Base-by-base conservation (phyloP, 2,797 vertebrate genomes). In the Oreochromis mossambicus region DNA sequence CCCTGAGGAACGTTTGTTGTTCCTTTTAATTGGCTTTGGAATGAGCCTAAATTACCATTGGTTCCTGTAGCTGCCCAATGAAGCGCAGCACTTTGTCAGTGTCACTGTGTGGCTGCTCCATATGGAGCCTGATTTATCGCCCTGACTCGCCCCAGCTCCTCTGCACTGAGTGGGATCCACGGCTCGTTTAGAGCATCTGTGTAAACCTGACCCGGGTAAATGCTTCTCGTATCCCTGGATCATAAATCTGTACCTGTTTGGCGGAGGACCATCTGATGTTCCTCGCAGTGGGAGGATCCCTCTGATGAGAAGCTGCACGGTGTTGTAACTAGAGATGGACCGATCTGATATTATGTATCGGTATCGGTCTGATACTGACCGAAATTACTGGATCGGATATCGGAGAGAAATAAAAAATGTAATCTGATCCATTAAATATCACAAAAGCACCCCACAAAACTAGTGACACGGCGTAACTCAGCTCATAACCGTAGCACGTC, bases 111-210 rank as follows among this genome's bases (percentile, higher is more conserved):
- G 78, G 77, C 52, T 56, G 82, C 79, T 78, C 41, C 24, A 1
- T 77, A 84, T 76, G 87, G 89, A 87, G 38, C 48, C 61, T 92
- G 92, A 94, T 93, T 94, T 91, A 93, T 82, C 81, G 56, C 32
- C 68, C 66, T 4, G 54, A 29, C 68, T 55, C 32, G 48, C 46
- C 26, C 51, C 51, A 11, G 58, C 84, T 81, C 52, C 79, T 78
- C 54, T 38, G 15, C 34, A 26, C 66, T 73, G 50, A 89, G 48
- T 15, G 46, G 89, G 82, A 92, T 86, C 12, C 84, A 92, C 73
- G 51, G 82, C 79, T 58, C 10, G 15, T 86, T 91, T 84, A 56
- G 77, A 86, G 75, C 58, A 51, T 79, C 86, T 66, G 77, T 84
- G 41, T 63, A 80, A 78, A 48, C 14, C 26, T 24, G 36, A 86